A percentile compares a stretch with the other conserved stretches of the same genome.
phyloP scores from a whole-genome alignment of 1,140 invertebrate genomes.

The Meloidogyne exigua region DNA sequence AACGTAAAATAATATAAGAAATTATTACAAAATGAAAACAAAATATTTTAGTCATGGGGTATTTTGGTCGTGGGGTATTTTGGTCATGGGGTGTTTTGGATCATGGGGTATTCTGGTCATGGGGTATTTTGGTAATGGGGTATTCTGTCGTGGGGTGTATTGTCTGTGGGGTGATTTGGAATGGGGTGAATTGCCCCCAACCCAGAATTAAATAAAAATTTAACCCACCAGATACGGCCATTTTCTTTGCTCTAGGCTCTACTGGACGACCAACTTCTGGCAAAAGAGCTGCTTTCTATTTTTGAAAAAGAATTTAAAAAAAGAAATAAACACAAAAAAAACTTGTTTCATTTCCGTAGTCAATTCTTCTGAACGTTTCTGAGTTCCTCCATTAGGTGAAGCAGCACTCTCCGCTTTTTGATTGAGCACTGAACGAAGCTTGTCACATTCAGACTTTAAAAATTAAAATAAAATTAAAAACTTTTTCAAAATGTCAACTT shows the following conservation, averaged over 20 bases:
- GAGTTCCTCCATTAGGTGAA: conserved; percentile 25
- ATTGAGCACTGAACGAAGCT: conserved; percentile 59
- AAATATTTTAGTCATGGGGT: no score
- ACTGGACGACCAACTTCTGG: conserved; percentile 14
- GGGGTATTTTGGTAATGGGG: no score
- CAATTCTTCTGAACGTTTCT: conserved; percentile 57
- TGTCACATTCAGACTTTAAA: conserved; percentile 62
- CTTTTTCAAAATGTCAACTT: no score
- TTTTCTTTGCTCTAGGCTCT: conserved; percentile 52
- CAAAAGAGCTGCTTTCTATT: conserved; percentile 29
- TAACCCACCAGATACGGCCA: conserved; percentile 63
- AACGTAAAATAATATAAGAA: no score
- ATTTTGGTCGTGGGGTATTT: no score
- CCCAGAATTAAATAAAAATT: no score
- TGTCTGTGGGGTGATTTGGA: no score
- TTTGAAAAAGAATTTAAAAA: background rate
- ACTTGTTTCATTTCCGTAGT: conserved; percentile 58
- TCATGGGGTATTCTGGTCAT: no score
- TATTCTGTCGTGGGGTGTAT: no score
- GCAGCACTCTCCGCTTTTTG: conserved; percentile 59
- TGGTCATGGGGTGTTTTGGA: no score
- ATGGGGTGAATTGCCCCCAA: no score
- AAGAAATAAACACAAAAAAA: background rate
- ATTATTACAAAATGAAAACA: no score
- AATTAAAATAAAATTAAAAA: background rate